Evolutionary conservation across 2,113 vertebrate species (phyloP).

Genomic region (Upupa epops): DNA sequence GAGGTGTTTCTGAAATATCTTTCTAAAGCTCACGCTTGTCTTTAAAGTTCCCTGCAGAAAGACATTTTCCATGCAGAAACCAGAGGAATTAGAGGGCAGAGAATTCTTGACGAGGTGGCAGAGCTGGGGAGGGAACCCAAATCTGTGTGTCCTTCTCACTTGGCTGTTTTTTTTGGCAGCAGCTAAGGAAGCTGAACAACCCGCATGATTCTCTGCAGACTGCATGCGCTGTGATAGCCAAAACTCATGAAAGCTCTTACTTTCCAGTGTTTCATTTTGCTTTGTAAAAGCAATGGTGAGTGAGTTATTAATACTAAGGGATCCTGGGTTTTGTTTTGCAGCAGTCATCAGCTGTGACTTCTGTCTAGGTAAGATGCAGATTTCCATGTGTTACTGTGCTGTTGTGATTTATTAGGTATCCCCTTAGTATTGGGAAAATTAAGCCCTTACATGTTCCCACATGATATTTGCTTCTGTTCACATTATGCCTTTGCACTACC

Average conservation of each 20-base stretch:
- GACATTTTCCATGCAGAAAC: background rate
- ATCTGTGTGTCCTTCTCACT: constrained; percentile 37
- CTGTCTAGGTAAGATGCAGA: background rate
- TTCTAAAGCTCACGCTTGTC: background rate
- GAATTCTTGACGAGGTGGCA: background rate
- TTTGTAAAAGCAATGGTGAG: background rate
- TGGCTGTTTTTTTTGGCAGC: constrained; percentile 47
- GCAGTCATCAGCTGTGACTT: background rate
- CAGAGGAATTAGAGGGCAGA: background rate
- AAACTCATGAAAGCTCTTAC: constrained; percentile 24
- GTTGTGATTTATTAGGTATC: constrained; percentile 2
- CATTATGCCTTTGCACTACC: background rate
- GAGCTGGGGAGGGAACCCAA: background rate
- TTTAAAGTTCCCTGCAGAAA: background rate
- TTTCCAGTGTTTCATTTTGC: background rate
- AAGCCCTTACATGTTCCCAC: background rate
- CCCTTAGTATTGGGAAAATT: constrained; percentile 3
- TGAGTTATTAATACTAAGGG: background rate
- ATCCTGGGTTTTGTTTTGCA: background rate
- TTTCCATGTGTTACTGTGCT: background rate
- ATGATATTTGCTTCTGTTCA: background rate
- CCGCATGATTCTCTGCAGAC: constrained; percentile 19
- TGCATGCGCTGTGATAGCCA: background rate
- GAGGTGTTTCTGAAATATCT: background rate
- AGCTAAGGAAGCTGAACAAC: constrained; percentile 3